Percentiles rank a stretch among this genome's conserved stretches.
Conservation (phyloP, 1,140 invertebrate genomes). For the Saxidomus purpurata region DNA sequence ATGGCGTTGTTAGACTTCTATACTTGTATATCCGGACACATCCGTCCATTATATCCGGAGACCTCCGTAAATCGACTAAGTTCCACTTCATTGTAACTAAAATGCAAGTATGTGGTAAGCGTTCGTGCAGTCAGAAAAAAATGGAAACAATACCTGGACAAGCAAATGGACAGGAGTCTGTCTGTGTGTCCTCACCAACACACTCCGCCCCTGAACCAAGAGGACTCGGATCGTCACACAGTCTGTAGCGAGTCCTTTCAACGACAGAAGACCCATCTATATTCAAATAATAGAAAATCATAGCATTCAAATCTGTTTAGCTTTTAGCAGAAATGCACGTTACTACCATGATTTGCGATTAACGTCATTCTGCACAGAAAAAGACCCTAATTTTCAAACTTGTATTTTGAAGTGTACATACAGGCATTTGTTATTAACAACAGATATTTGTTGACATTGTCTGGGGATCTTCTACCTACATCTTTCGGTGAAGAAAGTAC, state of each 20-base stretch:
- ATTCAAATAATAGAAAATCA: neutral
- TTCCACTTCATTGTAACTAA: no score
- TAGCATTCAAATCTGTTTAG: neutral
- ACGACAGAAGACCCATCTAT: neutral
- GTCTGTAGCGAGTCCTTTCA: constrained; percentile 1
- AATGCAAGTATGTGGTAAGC: no score
- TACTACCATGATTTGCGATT: neutral
- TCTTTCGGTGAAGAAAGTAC: no score
- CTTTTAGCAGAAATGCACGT: no score
- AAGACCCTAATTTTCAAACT: neutral
- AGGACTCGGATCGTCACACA: constrained; percentile 35
- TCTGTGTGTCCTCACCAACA: neutral
- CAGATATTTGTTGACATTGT: no score
- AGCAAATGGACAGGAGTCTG: neutral
- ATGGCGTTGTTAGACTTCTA: no score
- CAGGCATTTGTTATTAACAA: no score
- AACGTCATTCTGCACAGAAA: neutral
- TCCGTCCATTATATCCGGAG: no score
- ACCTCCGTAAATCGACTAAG: no score
- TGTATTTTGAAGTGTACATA: neutral
- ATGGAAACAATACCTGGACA: constrained; percentile 26
- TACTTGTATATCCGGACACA: no score
- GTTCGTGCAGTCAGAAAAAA: no score
- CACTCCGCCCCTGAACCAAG: constrained; percentile 6
- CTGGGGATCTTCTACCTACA: no score